phyloP scores from a whole-genome alignment of 35 echinoderm and acorn worm species.

The Ophioderma brevispina region DNA sequence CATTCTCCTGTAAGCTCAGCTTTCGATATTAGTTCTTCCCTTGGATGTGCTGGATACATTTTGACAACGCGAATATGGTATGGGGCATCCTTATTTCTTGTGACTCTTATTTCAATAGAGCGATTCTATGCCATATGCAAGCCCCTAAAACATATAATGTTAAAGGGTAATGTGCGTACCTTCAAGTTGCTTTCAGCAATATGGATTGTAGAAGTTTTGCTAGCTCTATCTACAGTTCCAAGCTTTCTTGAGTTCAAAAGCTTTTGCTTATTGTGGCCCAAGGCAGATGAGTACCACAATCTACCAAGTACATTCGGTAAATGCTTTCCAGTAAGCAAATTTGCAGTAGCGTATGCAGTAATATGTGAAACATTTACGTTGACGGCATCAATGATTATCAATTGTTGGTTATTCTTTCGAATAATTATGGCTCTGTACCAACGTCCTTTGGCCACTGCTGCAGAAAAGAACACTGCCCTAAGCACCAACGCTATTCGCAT shows the following conservation, averaged over 20 bases:
- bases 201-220: neutral
- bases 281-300: neutral
- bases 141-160: neutral
- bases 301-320: neutral
- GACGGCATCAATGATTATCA: too few species aligned
- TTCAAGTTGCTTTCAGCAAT: neutral
- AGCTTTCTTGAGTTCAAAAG: neutral
- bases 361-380: too few species aligned
- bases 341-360: too few species aligned
- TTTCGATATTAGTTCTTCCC: neutral
- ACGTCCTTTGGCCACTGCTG: too few species aligned
- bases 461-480: too few species aligned
- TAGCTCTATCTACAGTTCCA: neutral
- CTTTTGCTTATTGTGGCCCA: neutral
- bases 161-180: neutral
- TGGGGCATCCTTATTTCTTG: neutral
- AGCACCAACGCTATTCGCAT: too few species aligned
- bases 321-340: too few species aligned
- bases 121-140: neutral
- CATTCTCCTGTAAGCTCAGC: neutral
- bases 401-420: too few species aligned
- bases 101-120: neutral
- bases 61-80: neutral
- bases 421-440: too few species aligned
- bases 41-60: neutral